A percentile compares a stretch with the other conserved stretches of the same genome.
These are phyloP conservation scores for Tautogolabrus adspersus DNA, from an alignment of 2,113 vertebrate genomes.

Conservation along the genomic window DNA sequence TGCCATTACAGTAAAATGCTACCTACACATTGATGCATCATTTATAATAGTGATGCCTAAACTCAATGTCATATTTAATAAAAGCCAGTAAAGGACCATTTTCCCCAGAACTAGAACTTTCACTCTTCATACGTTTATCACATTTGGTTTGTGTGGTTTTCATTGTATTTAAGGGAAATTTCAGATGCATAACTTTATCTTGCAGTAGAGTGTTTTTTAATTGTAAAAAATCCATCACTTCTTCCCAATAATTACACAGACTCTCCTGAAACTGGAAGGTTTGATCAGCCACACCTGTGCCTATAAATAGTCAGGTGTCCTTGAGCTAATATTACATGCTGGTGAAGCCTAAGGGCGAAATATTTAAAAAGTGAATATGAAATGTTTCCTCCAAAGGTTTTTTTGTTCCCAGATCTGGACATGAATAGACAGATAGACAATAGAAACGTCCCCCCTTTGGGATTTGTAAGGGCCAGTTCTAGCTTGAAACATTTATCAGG, in stretches of 20 bases:
- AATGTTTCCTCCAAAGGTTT: conserved; percentile 43
- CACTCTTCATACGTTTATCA: background rate
- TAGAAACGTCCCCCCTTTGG: conserved; percentile 21
- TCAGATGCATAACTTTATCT: background rate
- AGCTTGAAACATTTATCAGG: conserved; percentile 64
- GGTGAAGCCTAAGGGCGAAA: conserved; percentile 25
- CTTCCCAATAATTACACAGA: background rate
- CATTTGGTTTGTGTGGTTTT: background rate
- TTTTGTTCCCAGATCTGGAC: conserved; percentile 23
- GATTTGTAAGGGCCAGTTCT: conserved; percentile 44
- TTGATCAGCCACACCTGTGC: background rate
- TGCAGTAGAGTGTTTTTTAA: background rate
- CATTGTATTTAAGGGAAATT: background rate
- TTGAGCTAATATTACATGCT: conserved; percentile 16
- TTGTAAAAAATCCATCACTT: background rate
- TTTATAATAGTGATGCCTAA: no score
- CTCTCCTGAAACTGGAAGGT: conserved; percentile 3
- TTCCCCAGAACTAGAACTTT: background rate
- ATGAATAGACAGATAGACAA: conserved; percentile 36
- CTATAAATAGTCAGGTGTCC: conserved; percentile 7
- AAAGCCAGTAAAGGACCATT: no score
- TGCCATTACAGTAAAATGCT: background rate
- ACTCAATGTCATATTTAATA: no score
- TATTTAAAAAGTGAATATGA: conserved; percentile 31
- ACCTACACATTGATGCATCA: background rate